Evolutionary conservation across 1,140 invertebrate species (phyloP).

Genomic region (Holcopasites calliopsidis): DNA sequence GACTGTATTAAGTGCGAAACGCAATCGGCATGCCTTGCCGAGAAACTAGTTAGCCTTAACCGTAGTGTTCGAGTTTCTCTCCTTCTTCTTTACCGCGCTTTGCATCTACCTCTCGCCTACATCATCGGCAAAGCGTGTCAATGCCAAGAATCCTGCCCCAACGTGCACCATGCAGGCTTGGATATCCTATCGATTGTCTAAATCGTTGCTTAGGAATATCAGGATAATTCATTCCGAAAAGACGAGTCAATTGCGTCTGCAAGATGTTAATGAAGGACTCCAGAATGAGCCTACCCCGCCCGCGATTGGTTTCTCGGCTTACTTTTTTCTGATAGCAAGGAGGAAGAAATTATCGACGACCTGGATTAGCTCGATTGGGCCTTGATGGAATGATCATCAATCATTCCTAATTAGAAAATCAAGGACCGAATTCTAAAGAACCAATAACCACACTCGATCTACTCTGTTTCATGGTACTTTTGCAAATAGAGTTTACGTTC

Average conservation of each 20-base stretch:
- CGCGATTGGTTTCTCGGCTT: too few relatives aligned
- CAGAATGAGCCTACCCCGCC: neutral
- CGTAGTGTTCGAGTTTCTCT: constrained; percentile 60
- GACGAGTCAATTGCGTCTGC: neutral
- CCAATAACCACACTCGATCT: neutral
- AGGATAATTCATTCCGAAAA: neutral
- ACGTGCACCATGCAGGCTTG: neutral
- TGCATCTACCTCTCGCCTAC: constrained; percentile 41
- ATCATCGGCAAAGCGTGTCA: constrained; percentile 49
- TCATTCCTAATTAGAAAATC: neutral
- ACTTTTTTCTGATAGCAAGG: neutral
- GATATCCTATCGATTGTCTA: neutral
- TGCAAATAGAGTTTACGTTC: neutral
- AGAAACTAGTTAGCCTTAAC: constrained; percentile 63
- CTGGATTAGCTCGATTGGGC: neutral
- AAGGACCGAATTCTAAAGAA: neutral
- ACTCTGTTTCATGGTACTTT: neutral
- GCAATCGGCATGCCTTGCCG: constrained; percentile 39
- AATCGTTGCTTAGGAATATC: neutral
- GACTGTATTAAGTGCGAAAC: constrained; percentile 51
- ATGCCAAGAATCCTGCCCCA: constrained; percentile 57
- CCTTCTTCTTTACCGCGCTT: constrained; percentile 31
- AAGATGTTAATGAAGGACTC: neutral
- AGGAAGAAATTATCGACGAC: neutral
- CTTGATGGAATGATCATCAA: neutral